Percentiles rank a stretch among this genome's conserved stretches.
Conservation (phyloP, 1,140 invertebrate genomes). For the Lepidurus couesii region DNA sequence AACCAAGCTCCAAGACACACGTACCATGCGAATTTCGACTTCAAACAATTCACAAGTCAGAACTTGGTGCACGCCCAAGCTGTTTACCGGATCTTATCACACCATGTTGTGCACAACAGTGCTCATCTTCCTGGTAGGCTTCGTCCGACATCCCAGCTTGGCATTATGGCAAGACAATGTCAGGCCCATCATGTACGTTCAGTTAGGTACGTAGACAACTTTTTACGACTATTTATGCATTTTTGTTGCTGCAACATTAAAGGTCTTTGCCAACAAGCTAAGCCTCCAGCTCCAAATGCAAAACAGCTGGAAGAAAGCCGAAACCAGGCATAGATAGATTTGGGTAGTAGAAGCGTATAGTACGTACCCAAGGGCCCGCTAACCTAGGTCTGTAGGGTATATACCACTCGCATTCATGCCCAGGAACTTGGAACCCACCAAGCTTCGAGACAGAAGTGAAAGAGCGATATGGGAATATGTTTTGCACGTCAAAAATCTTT, state of each 20-base stretch:
- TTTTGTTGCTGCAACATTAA: background rate
- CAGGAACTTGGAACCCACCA: no score
- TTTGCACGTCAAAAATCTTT: background rate
- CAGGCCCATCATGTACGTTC: background rate
- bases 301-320: background rate
- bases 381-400: no score
- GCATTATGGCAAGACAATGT: conserved; percentile 2
- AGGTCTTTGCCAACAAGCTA: background rate
- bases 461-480: background rate
- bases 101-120: conserved; percentile 6
- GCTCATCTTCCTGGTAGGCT: background rate
- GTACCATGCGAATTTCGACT: background rate
- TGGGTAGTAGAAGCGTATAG: no score
- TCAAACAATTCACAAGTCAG: background rate
- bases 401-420: no score
- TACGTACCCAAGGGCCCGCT: no score
- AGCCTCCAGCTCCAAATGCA: background rate
- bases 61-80: background rate
- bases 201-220: background rate
- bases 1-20: background rate
- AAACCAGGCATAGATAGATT: background rate
- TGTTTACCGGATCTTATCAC: conserved; percentile 7
- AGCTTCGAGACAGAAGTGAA: background rate
- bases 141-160: background rate
- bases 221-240: background rate